Evolutionary conservation across 2,113 vertebrate genomes (phyloP), one percentile per base, ranked within the genome.

Genomic region (Rostratula benghalensis): DNA sequence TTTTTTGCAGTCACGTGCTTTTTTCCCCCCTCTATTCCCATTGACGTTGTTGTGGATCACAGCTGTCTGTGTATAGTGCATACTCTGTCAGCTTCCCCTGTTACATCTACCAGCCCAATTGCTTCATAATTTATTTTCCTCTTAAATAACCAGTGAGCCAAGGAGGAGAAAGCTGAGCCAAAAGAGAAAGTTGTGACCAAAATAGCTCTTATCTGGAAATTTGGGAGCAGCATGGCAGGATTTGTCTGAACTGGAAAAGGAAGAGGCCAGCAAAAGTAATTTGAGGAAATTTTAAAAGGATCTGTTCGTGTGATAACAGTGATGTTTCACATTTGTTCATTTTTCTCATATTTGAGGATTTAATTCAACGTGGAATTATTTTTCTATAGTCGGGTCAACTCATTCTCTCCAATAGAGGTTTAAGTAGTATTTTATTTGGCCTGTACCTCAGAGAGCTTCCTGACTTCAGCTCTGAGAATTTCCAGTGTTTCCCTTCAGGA

Each of bases 1-100:
- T 25, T 5, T 76, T 65, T 59, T 73, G 13, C 33, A 14, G 53
- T 37, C 54, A 9, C 1, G 1, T 80, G 59, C 13, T 0, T 59
- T 68, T 77, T 64, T 68, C 0, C 39, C 39, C 0, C n/a, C 50
- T 33, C 33, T 27, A 12, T 56, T 92, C 50, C 59, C 7, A 0
- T 18, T 75, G 63, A n/a, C 27, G 0, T 63, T 10, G 48, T 22
- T 4, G 11, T 24, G 35, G 48, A 25, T 59, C 57, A 31, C 0
- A 0, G 16, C 85, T 75, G 28, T 8, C 33, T 85, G 51, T 48
- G 13, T 53, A 16, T 1, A 3, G 53, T 16, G 43, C 14, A 16
- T 43, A 16, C 11, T 39, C 78, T 68, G 63, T 74, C 68, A 68
- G 57, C 65, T 75, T 51, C n/a, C 64, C 82, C 27, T 20, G 22